Evolutionary conservation across 2,113 vertebrate species (phyloP).

Genomic region (Eonycteris spelaea): DNA sequence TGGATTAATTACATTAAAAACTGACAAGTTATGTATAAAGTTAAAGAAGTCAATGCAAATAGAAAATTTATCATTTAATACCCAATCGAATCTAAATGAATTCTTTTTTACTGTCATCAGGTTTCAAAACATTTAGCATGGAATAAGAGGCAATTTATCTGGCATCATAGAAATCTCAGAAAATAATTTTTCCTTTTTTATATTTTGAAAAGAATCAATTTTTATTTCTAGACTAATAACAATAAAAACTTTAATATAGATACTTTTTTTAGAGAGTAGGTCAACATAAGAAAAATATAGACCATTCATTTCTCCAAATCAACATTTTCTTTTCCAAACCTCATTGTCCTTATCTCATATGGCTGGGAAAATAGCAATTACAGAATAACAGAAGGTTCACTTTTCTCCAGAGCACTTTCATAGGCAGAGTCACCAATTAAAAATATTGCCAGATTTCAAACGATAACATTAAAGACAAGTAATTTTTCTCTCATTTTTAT

Average conservation of each 20-base stretch:
- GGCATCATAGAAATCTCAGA: constrained; percentile 55
- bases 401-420: constrained; percentile 54
- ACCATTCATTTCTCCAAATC: constrained; percentile 54
- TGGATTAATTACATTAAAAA: constrained; percentile 75
- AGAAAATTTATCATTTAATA: constrained; percentile 76
- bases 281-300: constrained; percentile 51
- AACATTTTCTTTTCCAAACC: constrained; percentile 59
- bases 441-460: constrained; percentile 72
- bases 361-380: constrained; percentile 70
- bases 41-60: constrained; percentile 73
- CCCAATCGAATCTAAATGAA: constrained; percentile 72
- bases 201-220: constrained; percentile 59
- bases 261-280: constrained; percentile 5
- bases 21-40: constrained; percentile 70
- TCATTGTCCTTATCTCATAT: constrained; percentile 65
- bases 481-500: constrained; percentile 57
- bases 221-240: constrained; percentile 48
- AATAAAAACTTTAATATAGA: constrained; percentile 35
- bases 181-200: constrained; percentile 69
- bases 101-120: constrained; percentile 69
- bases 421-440: constrained; percentile 63
- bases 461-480: constrained; percentile 57
- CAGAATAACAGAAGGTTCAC: constrained; percentile 57
- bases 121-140: constrained; percentile 72
- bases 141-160: constrained; percentile 69